phyloP scores from a whole-genome alignment of 2,888 invertebrate species.

The Xestia sexstrigata region DNA sequence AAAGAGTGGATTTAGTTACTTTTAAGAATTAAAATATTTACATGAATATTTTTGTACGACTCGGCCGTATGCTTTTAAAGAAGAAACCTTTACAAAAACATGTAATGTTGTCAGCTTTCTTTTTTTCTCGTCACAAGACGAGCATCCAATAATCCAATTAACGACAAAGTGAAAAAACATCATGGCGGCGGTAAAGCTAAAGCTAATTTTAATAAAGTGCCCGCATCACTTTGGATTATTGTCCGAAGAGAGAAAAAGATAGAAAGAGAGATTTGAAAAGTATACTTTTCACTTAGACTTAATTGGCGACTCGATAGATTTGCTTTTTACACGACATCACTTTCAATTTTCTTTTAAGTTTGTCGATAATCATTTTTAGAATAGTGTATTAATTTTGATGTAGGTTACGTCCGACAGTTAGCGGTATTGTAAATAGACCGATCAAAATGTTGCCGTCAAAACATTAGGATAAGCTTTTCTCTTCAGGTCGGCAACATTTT shows the following conservation, averaged over 20 bases:
- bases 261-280: slow-evolving; percentile 66
- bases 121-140: slow-evolving; percentile 37
- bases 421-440: too few relatives aligned
- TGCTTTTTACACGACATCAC: slow-evolving; percentile 45
- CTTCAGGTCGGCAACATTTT: too few relatives aligned
- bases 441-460: neutral
- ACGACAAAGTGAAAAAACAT: slow-evolving; percentile 59
- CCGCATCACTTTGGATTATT: slow-evolving; percentile 67
- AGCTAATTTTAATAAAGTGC: slow-evolving; percentile 78
- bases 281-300: slow-evolving; percentile 76
- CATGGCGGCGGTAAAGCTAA: slow-evolving; percentile 58
- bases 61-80: neutral
- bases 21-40: neutral
- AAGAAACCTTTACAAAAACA: neutral
- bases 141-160: slow-evolving; percentile 75
- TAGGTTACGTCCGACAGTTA: neutral
- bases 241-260: slow-evolving; percentile 57
- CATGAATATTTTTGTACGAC: too few relatives aligned
- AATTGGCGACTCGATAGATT: slow-evolving; percentile 71
- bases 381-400: neutral
- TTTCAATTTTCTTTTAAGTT: slow-evolving; percentile 40
- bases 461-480: too few relatives aligned
- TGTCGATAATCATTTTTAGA: neutral
- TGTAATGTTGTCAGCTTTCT: neutral
- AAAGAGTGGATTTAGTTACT: neutral